Conservation (phyloP, 2,888 invertebrate species). For the Eilema griseolum region DNA sequence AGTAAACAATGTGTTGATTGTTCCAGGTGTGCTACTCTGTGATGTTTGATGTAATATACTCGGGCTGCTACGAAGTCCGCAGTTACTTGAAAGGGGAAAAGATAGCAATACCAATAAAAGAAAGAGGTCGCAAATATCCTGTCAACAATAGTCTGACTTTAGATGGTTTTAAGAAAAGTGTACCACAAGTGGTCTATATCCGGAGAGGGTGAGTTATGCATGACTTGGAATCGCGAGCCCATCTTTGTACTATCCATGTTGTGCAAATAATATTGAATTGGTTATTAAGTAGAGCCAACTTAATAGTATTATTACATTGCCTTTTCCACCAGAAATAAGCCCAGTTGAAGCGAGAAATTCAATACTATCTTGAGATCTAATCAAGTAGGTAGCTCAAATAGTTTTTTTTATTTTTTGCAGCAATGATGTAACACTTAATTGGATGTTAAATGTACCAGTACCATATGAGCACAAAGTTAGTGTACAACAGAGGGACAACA, state of each 20-base stretch:
- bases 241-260: too few species aligned
- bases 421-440: constrained; percentile 1
- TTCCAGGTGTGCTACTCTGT: constrained; percentile 67
- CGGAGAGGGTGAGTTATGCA: constrained; percentile 59
- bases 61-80: constrained; percentile 62
- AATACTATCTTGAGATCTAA: too few species aligned
- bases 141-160: constrained; percentile 53
- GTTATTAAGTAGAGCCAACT: neutral
- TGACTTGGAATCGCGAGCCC: neutral
- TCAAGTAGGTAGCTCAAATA: too few species aligned
- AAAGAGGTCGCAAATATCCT: constrained; percentile 14
- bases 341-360: too few species aligned
- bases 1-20: neutral
- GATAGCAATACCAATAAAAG: neutral
- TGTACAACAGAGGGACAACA: neutral
- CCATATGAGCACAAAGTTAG: neutral
- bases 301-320: neutral
- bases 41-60: constrained; percentile 67
- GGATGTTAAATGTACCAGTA: constrained; percentile 7
- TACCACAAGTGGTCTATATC: constrained; percentile 26
- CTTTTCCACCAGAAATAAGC: too few species aligned
- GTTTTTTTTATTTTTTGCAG: neutral
- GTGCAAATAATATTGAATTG: neutral
- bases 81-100: constrained; percentile 28
- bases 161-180: constrained; percentile 39